Base-by-base conservation (phyloP, 2,113 vertebrate genomes). In the Tragelaphus buxtoni region DNA sequence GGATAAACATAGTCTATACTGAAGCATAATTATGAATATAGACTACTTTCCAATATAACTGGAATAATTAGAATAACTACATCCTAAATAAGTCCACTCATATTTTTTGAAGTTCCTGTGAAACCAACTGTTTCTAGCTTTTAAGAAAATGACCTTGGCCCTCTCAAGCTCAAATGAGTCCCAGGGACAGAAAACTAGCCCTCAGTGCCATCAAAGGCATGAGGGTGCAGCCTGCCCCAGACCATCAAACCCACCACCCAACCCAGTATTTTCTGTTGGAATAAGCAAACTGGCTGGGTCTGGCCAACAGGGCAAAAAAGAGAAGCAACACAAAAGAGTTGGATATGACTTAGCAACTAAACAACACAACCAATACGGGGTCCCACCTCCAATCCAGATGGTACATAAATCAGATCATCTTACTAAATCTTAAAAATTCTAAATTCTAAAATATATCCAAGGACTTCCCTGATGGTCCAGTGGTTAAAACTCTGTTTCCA, bases 341-440 rank as follows among this genome's bases (percentile, higher is more conserved):
- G n/a, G 69, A 42, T 39, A 74, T 0, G 1, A 74, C 69, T 74
- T 26, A 74, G 39, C 39, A 74, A 42, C 69, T 42, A 42, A 42
- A 42, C 69, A 26, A 74, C 3, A 74, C 39, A 42, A 26, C 3
- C 39, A 74, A 26, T 42, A 11, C 4, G 13, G 28, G 6, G 56
- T 76, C 17, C 22, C 60, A 81, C 39, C 49, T 85, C 61, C 72
- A 95, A 81, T 55, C 76, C n/a, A 39, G 47, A 14, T 81, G 47
- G n/a, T 47, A 24, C 3, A 28, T 13, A 80, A 55, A 77, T 93
- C 58, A 72, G 24, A 83, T 55, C 47, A 53, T 26, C 51, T 91
- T 56, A 91, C 51, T 74, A 91, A 80, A 94, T 74, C 79, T n/a
- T 47, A 88, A 97, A 86, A 90, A 72, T 55, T 61, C 39, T 83